Percentiles rank a stretch among this genome's conserved stretches.
These are phyloP conservation scores for Cartodere bifasciata DNA, from an alignment of 2,888 invertebrate genomes.

Conservation along the genomic window DNA sequence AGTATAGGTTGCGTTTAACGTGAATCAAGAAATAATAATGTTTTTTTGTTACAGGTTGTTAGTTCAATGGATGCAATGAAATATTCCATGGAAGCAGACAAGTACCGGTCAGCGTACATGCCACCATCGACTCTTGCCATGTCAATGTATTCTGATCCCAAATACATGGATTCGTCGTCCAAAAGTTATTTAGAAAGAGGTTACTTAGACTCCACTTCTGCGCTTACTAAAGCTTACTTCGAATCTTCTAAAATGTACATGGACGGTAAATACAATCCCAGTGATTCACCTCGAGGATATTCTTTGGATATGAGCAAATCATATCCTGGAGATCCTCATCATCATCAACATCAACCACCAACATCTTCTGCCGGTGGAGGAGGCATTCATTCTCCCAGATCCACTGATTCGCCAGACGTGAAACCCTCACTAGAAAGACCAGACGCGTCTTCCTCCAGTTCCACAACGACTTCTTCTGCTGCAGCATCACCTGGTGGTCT, in stretches of 20 bases:
- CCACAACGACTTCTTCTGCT: slow-evolving; percentile 45
- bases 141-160: slow-evolving; percentile 63
- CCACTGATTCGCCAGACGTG: slow-evolving; percentile 43
- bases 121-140: slow-evolving; percentile 47
- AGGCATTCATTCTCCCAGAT: slow-evolving; percentile 30
- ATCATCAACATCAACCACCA: slow-evolving; percentile 27
- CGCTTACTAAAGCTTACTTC: slow-evolving; percentile 59
- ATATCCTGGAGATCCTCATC: slow-evolving; percentile 50
- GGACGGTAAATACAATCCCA: slow-evolving; percentile 40
- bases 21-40: too few relatives aligned
- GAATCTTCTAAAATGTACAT: slow-evolving; percentile 59
- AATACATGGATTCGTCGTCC: slow-evolving; percentile 44
- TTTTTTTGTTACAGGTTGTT: slow-evolving; percentile 48
- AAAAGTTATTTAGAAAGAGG: slow-evolving; percentile 47
- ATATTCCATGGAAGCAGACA: slow-evolving; percentile 65
- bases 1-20: too few relatives aligned
- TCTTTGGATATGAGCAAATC: slow-evolving; percentile 52
- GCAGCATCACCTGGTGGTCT: slow-evolving; percentile 48
- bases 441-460: slow-evolving; percentile 46
- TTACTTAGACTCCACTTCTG: slow-evolving; percentile 52
- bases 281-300: slow-evolving; percentile 36
- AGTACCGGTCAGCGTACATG: slow-evolving; percentile 59
- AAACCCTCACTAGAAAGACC: slow-evolving; percentile 43
- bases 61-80: slow-evolving; percentile 69
- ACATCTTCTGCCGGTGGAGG: too few relatives aligned